These are phyloP conservation scores for Hydropotes inermis DNA, from an alignment of 2,113 vertebrate species.

Conservation along the genomic window DNA sequence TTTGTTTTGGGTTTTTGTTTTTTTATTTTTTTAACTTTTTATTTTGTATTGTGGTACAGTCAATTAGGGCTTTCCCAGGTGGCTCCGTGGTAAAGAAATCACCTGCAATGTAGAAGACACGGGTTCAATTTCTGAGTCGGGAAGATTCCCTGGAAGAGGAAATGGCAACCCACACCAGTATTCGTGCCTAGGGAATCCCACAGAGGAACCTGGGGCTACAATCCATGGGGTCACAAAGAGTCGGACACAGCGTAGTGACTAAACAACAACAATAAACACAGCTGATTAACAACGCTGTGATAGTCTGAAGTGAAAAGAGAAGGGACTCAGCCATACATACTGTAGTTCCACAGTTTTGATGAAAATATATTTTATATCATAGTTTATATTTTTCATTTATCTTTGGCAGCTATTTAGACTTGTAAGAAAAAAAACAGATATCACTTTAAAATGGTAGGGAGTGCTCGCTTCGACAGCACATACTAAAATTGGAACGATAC, in stretches of 20 bases:
- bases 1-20: background rate
- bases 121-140: background rate
- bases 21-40: background rate
- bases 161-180: background rate
- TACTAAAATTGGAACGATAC: too few species aligned
- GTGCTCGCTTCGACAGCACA: too few species aligned
- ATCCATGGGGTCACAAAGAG: background rate
- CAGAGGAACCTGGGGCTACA: background rate
- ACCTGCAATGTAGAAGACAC: background rate
- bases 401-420: background rate
- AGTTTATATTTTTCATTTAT: constrained; percentile 12
- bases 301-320: background rate
- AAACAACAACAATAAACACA: background rate
- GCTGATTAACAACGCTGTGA: background rate
- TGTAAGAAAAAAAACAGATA: background rate
- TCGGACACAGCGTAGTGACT: background rate
- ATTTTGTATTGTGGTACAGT: background rate
- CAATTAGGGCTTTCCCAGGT: background rate
- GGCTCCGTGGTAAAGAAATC: background rate
- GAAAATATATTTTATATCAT: background rate
- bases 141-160: background rate
- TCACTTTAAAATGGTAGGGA: background rate
- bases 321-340: background rate
- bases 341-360: background rate
- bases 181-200: background rate